Conservation (phyloP, 92 coral and sea anemone species). For the Palythoa heliodiscus region DNA sequence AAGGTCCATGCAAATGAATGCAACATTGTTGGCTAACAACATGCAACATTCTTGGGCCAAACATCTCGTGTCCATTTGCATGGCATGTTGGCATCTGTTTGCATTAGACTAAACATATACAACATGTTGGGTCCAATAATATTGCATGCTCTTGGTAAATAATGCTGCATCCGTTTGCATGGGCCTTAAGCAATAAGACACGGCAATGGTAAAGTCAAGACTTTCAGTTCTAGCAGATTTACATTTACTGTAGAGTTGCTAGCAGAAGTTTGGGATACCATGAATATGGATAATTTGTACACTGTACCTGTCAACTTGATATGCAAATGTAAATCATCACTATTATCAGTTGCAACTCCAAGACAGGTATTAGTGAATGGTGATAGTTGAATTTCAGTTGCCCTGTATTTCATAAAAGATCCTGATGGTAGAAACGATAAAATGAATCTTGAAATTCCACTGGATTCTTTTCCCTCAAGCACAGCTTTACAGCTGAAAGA, state of each 20-base stretch:
- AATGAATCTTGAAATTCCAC: not conserved
- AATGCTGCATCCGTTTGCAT: no score
- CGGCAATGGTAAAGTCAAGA: no score
- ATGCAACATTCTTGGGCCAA: no score
- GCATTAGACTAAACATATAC: no score
- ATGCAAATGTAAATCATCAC: not conserved
- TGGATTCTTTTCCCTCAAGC: constrained; percentile 18
- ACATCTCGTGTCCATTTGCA: no score
- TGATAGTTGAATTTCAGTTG: constrained; percentile 16
- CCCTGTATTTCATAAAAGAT: constrained; percentile 20
- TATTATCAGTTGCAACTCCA: constrained; percentile 8
- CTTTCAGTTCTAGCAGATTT: not conserved
- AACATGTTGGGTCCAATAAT: no score
- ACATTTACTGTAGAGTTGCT: not conserved
- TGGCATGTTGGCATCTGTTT: no score
- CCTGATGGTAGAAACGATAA: constrained; percentile 17
- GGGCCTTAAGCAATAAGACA: no score
- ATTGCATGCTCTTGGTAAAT: no score
- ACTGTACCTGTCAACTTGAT: constrained; percentile 1
- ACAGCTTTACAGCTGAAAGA: constrained; percentile 37
- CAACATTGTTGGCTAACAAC: no score
- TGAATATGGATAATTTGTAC: not conserved
- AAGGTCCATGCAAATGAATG: no score
- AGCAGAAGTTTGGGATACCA: not conserved
- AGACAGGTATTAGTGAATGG: constrained; percentile 39